A percentile compares a stretch with the other conserved stretches of the same genome.
These are phyloP conservation scores for Pelobates cultripes DNA, from an alignment of 2,797 vertebrate genomes.

Conservation along the genomic window DNA sequence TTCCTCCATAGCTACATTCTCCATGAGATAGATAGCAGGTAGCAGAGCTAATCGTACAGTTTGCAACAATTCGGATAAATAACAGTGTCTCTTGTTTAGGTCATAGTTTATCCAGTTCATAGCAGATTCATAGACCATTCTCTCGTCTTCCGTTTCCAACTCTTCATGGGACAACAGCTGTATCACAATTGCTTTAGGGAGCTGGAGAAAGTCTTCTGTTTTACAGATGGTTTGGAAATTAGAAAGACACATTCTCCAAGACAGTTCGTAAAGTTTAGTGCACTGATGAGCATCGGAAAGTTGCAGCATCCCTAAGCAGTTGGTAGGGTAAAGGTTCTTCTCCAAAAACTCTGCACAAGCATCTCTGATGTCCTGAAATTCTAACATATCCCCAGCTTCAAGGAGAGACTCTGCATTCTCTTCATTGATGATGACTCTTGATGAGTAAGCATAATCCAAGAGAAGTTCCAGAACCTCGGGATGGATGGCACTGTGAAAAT, in stretches of 20 bases:
- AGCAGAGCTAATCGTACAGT: constrained; percentile 91
- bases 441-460: constrained; percentile 95
- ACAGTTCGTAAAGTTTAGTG: constrained; percentile 92
- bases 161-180: constrained; percentile 95
- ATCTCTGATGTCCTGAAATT: constrained; percentile 97
- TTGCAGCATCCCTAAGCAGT: constrained; percentile 95
- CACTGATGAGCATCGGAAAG: constrained; percentile 96
- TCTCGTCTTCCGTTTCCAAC: constrained; percentile 95
- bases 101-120: constrained; percentile 97
- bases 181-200: constrained; percentile 96
- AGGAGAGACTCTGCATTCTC: constrained; percentile 95
- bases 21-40: constrained; percentile 97
- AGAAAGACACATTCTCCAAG: constrained; percentile 97
- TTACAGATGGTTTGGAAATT: constrained; percentile 97
- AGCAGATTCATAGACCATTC: constrained; percentile 93
- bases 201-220: constrained; percentile 94
- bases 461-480: constrained; percentile 94
- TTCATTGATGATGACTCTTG: constrained; percentile 96
- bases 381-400: constrained; percentile 96
- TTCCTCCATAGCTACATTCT: constrained; percentile 95
- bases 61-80: constrained; percentile 88
- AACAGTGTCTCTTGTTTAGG: constrained; percentile 87
- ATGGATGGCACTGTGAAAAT: constrained; percentile 95
- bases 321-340: constrained; percentile 94
- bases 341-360: constrained; percentile 96